phyloP scores from a whole-genome alignment of 2,113 vertebrate species.

The Atherinomorus stipes region DNA sequence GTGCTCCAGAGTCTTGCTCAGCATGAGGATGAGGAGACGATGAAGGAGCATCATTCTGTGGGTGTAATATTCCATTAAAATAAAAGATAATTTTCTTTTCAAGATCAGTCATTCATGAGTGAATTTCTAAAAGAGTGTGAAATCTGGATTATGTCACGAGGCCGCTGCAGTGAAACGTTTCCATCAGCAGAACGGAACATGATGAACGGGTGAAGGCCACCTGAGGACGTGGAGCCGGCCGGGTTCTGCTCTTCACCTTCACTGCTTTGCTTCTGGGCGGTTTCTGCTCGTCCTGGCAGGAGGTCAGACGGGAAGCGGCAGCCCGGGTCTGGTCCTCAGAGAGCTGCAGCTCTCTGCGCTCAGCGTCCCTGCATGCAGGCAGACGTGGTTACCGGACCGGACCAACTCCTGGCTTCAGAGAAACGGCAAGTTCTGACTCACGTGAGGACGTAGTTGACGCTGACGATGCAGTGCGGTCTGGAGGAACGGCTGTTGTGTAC shows the following conservation, averaged over 20 bases:
- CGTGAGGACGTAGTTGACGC: conserved; percentile 98
- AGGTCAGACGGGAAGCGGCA: conserved; percentile 80
- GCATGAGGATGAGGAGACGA: too few relatives aligned
- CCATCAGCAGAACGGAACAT: too few relatives aligned
- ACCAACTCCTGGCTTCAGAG: neutral
- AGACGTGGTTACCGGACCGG: neutral
- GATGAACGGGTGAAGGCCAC: conserved; percentile 61
- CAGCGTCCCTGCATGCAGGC: conserved; percentile 86
- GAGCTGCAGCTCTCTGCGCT: conserved; percentile 91
- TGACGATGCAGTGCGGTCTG: conserved; percentile 96
- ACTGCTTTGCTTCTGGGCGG: conserved; percentile 86
- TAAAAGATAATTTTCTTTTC: too few relatives aligned
- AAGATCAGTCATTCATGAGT: too few relatives aligned
- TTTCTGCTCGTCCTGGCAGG: conserved; percentile 89
- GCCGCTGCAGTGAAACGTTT: too few relatives aligned
- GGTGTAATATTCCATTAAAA: too few relatives aligned
- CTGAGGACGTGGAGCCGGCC: conserved; percentile 89
- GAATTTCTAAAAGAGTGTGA: too few relatives aligned
- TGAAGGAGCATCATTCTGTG: too few relatives aligned
- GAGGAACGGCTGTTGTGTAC: conserved; percentile 97
- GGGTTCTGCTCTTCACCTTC: conserved; percentile 88
- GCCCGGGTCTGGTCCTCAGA: conserved; percentile 89
- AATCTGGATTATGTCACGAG: too few relatives aligned
- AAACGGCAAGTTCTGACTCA: conserved; percentile 80
- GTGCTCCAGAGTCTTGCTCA: too few relatives aligned